Percentiles rank a stretch among this genome's conserved stretches.
These are phyloP conservation scores for Oncorhynchus masou DNA, from an alignment of 2,113 vertebrate genomes.

Conservation along the genomic window DNA sequence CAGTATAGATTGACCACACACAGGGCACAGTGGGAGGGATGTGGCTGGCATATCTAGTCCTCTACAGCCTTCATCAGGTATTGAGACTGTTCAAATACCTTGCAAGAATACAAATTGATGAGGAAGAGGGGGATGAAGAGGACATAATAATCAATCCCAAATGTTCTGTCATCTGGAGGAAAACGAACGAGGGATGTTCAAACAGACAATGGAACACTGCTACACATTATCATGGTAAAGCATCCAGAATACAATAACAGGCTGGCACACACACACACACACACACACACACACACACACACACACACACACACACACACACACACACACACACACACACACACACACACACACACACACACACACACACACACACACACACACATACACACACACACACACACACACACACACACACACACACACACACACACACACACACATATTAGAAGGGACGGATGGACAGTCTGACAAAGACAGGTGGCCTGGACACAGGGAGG, in stretches of 20 bases:
- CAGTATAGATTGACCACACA: too few species aligned
- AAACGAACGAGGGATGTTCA: neutral
- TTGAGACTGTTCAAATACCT: neutral
- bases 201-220: neutral
- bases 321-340: too few species aligned
- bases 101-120: neutral
- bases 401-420: neutral
- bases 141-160: conserved; percentile 16
- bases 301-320: too few species aligned
- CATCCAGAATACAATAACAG: neutral
- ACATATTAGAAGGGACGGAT: neutral
- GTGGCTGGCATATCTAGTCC: too few species aligned
- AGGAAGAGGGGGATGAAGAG: neutral
- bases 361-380: too few species aligned
- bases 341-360: too few species aligned
- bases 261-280: neutral
- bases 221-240: too few species aligned
- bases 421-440: neutral
- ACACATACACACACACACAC: neutral
- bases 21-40: too few species aligned
- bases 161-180: conserved; percentile 5
- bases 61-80: neutral
- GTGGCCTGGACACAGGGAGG: neutral
- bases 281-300: neutral
- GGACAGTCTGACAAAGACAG: neutral